Evolutionary conservation across 2,888 invertebrate genomes (phyloP), one percentile per base, ranked within the genome.

Genomic region (Eurytoma californica): DNA sequence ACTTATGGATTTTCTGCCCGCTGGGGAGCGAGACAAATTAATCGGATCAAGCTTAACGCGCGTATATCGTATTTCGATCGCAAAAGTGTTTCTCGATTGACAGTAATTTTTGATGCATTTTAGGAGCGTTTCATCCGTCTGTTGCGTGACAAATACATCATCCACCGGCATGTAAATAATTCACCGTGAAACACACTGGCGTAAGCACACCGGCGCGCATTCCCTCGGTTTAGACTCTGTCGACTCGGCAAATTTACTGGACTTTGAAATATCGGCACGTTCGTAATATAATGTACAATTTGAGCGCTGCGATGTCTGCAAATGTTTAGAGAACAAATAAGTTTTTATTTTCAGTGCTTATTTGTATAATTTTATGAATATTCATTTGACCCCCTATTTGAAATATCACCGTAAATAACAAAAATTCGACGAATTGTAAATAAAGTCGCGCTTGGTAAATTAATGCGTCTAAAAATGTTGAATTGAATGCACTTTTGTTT

Each of bases 91-190:
- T 24, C 13, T 2, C 30, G 69, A 39, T 57, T 39, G 69, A 69
- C 69, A 69, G 57, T 69, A 69, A 47, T 69, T 69, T 69, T 57
- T 69, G 16, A 69, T 69, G n/a, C 57, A 12, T 13, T 69, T 69
- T 57, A 39, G n/a, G 51, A 20, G n/a, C 12, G 30, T 20, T 53
- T 67, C 24, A 53, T 67, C 53, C 7, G 28, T 28, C 55, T 24
- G 13, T n/a, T 47, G n/a, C 61, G 49, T 67, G 67, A 67, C 53
- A 24, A n/a, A 47, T 16, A n/a, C 53, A 53, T 67, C 67, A 67
- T 13, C 30, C 20, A 39, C 20, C 69, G 39, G 57, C 69, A 18
- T 69, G 69, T 69, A 69, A 69, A 69, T 69, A 69, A 69, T 69
- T 69, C 69, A n/a, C 16, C 12, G 63, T 16, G 66, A 20, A 66